Evolutionary conservation across 1,140 invertebrate genomes (phyloP).

Genomic region (Homarus americanus): DNA sequence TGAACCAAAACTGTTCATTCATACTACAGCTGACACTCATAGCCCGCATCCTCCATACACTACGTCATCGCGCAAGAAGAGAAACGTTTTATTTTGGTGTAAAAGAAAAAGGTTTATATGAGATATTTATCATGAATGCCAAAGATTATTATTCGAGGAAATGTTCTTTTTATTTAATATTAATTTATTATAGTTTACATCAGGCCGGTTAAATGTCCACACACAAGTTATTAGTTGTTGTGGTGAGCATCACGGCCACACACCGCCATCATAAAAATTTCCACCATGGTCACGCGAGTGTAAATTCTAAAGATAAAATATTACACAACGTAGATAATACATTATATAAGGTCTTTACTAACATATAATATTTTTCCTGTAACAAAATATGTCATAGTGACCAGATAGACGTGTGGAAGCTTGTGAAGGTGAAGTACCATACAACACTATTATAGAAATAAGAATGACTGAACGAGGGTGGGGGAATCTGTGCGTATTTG

Average conservation of each 20-base stretch:
- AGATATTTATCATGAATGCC: not conserved
- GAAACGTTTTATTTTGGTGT: not conserved
- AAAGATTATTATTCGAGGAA: not conserved
- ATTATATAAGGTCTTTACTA: too few relatives aligned
- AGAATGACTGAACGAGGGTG: too few relatives aligned
- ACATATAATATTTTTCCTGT: too few relatives aligned
- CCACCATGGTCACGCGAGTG: not conserved
- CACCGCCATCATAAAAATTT: not conserved
- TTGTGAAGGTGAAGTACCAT: too few relatives aligned
- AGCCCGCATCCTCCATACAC: not conserved
- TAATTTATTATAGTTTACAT: not conserved
- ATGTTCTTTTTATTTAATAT: constrained; percentile 5
- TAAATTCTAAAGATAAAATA: too few relatives aligned
- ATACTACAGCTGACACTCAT: not conserved
- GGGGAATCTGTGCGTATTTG: too few relatives aligned
- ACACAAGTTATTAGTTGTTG: constrained; percentile 9
- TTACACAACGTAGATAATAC: too few relatives aligned
- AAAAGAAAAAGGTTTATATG: not conserved
- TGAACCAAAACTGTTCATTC: constrained; percentile 2
- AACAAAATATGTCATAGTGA: too few relatives aligned
- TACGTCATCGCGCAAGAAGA: not conserved
- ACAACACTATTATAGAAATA: too few relatives aligned
- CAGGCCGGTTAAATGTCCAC: constrained; percentile 6
- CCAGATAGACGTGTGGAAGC: too few relatives aligned
- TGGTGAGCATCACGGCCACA: not conserved